Base-by-base conservation (phyloP, 2,888 invertebrate genomes). In the Melolontha melolontha region DNA sequence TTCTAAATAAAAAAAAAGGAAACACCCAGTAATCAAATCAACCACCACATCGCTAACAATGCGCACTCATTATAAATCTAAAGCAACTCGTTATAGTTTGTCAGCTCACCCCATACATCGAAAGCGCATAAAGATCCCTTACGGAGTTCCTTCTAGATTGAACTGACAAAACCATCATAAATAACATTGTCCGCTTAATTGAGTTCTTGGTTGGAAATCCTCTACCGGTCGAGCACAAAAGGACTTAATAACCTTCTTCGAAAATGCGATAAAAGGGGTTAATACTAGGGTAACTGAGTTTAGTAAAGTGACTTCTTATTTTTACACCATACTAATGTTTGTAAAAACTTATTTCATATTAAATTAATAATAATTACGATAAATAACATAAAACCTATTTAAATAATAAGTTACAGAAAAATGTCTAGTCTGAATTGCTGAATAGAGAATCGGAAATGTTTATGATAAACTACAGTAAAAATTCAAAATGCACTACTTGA, bases 101-200 rank as follows among this genome's bases (percentile, higher is more conserved):
- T 62, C 59, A 34, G 47, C 11, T 62, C 47, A 34, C 47, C 59
- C 59, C n/a, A 17, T 62, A 47, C 29, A 34, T 14, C 47, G 34
- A 34, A 16, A 47, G 47, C 16, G 29, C 42, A 62, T 16, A 62
- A 47, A 62, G 59, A 62, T 62, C 59, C 34, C 59, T 47, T 62
- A 34, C 39, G 14, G 49, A 39, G 59, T 62, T 62, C 16, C 16
- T n/a, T 47, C 16, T 34, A 47, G 42, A 62, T 62, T 49, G 47
- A 47, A 44, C 59, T 47, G 29, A 62, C 59, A 62, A 62, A 62
- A 47, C 34, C 59, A 34, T 62, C 59, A 62, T 62, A 62, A 62
- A 62, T 62, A 62, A 62, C 59, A 47, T 29, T 34, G 34, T 62
- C 8, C 47, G 16, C 47, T 34, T 47, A 47, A 62, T 62, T 62